Evolutionary conservation across 92 coral and sea anemone genomes (phyloP).

Genomic region (Siderastrea siderea): DNA sequence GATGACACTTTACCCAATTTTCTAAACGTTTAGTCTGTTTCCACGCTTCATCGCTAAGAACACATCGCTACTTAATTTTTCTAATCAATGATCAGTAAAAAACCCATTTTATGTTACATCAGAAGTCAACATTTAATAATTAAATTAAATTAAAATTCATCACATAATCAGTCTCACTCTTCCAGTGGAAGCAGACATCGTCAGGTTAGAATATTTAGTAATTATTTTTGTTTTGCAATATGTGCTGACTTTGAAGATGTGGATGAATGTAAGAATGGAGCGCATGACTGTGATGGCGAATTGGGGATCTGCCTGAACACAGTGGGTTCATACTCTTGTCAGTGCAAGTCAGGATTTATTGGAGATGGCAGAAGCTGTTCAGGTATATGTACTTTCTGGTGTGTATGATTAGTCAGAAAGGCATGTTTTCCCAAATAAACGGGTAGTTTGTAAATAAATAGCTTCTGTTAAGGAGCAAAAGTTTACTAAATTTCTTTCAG

Average conservation of each 20-base stretch:
- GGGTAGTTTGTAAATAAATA: background rate
- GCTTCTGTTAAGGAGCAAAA: background rate
- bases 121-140: too few species aligned
- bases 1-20: too few species aligned
- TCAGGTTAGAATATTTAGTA: too few species aligned
- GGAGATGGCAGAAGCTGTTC: background rate
- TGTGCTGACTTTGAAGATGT: background rate
- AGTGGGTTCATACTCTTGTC: background rate
- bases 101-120: too few species aligned
- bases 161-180: too few species aligned
- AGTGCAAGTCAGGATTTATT: slow-evolving; percentile 4
- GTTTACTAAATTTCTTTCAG: too few species aligned
- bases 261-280: slow-evolving; percentile 10
- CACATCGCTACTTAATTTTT: too few species aligned
- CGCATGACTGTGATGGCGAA: background rate
- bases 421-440: background rate
- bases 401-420: background rate
- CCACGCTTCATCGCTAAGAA: too few species aligned
- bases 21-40: too few species aligned
- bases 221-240: background rate
- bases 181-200: too few species aligned
- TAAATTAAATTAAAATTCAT: too few species aligned
- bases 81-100: too few species aligned
- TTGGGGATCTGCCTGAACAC: background rate
- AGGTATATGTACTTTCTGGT: background rate